Base-by-base conservation (phyloP, 2,797 vertebrate species). In the Sylvilagus floridanus region DNA sequence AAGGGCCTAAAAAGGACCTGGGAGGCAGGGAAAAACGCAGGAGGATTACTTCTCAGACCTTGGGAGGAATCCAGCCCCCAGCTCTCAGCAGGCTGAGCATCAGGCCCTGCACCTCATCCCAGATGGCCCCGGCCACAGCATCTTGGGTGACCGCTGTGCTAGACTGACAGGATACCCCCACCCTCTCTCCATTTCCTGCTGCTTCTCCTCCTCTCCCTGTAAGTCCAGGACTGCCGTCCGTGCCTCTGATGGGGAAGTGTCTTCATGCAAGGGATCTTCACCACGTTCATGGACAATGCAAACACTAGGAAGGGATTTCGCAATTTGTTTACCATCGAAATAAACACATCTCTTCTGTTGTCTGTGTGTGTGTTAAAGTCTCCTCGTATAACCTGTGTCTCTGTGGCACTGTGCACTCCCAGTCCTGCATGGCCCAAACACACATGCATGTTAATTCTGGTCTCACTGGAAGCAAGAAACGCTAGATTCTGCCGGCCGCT, bases 381-480 rank as follows among this genome's bases (percentile, higher is more conserved):
- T 72, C 1, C 26, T 75, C 21, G 0, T 4, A 4, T 21, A 24
- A 28, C 47, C 50, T 69, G 66, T 82, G 30, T 28, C 52, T 35
- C 66, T 8, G 0, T 4, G 11, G 50, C 3, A 2, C 75, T 30
- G 1, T 7, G 69, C 28, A 26, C 13, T 2, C 19, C 37, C 13
- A 4, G n/a, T 54, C 62, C 75, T 26, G 1, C 37, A 0, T 2
- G 19, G 21, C 30, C 82, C 68, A 21, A 32, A 69, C 2, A 0
- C 26, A 24, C 16, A 0, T 0, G 5, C 3, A 28, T 47, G 7
- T 14, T 19, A 30, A 50, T 35, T 84, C 35, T 16, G 13, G 8
- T 63, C n/a, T 71, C 47, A 35, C 72, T 26, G 26, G 24, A 92
- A 69, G 54, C 28, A 78, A 82, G 66, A 96, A 89, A 7, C 37